Evolutionary conservation across 1,140 invertebrate species (phyloP).

Genomic region (Dendrolimus punctatus): DNA sequence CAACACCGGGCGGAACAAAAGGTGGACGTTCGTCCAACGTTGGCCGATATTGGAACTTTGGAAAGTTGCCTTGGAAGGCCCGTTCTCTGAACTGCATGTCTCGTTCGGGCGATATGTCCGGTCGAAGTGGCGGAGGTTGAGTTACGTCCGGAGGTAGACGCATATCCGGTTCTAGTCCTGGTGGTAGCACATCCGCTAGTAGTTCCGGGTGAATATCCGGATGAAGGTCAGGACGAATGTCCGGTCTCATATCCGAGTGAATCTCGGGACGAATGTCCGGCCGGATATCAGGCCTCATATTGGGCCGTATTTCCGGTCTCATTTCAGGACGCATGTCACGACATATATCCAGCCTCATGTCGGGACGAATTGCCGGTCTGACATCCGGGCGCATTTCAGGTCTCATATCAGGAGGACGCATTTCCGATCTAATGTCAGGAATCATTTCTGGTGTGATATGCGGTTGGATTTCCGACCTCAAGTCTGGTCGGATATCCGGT

Average conservation of each 20-base stretch:
- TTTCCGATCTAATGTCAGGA: slow-evolving; percentile 14
- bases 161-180: slow-evolving; percentile 5
- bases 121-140: slow-evolving; percentile 10
- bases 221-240: slow-evolving; percentile 7
- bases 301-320: slow-evolving; percentile 5
- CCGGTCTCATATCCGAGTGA: slow-evolving; percentile 7
- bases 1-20: slow-evolving; percentile 13
- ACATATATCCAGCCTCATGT: slow-evolving; percentile 13
- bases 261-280: slow-evolving; percentile 8
- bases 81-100: slow-evolving; percentile 17
- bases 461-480: neutral
- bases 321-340: slow-evolving; percentile 9
- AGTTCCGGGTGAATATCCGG: slow-evolving; percentile 10
- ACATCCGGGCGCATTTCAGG: slow-evolving; percentile 8
- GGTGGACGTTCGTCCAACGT: slow-evolving; percentile 10
- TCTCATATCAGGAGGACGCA: slow-evolving; percentile 10
- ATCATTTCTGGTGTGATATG: neutral
- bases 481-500: neutral
- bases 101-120: slow-evolving; percentile 26
- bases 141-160: neutral
- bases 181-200: too few relatives aligned
- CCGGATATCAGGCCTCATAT: slow-evolving; percentile 9
- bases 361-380: slow-evolving; percentile 10
- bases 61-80: slow-evolving; percentile 14
- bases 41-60: slow-evolving; percentile 19